Evolutionary conservation across 2,113 vertebrate species (phyloP).

Genomic region (Cynopterus brachyotis): DNA sequence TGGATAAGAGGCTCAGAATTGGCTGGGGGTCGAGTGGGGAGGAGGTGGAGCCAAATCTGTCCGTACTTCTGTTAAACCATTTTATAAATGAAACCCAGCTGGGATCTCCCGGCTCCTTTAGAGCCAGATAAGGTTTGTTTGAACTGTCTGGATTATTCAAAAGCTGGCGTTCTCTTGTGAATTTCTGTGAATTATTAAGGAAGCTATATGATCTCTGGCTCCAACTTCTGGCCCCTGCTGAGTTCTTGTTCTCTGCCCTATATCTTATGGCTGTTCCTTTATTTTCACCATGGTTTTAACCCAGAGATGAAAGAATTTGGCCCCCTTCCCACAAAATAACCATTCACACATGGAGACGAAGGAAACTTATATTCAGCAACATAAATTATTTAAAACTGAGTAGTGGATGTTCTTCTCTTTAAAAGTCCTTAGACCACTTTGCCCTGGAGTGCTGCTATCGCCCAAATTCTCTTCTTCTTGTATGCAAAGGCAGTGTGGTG

Average conservation of each 20-base stretch:
- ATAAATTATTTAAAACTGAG: background rate
- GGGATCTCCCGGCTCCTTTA: background rate
- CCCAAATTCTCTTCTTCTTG: background rate
- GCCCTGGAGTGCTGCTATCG: background rate
- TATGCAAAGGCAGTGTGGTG: background rate
- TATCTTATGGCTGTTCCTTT: background rate
- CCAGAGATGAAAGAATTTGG: background rate
- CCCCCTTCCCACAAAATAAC: constrained; percentile 20
- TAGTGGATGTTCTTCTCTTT: background rate
- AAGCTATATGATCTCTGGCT: background rate
- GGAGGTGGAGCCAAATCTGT: background rate
- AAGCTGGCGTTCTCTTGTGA: background rate
- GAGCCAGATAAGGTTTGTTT: background rate
- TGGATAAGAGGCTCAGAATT: background rate
- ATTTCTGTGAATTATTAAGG: background rate
- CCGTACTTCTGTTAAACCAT: background rate
- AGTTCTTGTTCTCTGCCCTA: background rate
- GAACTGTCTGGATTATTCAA: background rate
- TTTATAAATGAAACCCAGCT: background rate
- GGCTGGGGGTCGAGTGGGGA: background rate
- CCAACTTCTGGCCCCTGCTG: background rate
- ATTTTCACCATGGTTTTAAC: background rate
- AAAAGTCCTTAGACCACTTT: background rate
- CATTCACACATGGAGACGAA: background rate
- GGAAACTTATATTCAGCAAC: background rate